Percentiles rank a stretch among this genome's conserved stretches.
Evolutionary conservation across 2,113 vertebrate genomes (phyloP).

Genomic region (Dicrurus megarhynchus): DNA sequence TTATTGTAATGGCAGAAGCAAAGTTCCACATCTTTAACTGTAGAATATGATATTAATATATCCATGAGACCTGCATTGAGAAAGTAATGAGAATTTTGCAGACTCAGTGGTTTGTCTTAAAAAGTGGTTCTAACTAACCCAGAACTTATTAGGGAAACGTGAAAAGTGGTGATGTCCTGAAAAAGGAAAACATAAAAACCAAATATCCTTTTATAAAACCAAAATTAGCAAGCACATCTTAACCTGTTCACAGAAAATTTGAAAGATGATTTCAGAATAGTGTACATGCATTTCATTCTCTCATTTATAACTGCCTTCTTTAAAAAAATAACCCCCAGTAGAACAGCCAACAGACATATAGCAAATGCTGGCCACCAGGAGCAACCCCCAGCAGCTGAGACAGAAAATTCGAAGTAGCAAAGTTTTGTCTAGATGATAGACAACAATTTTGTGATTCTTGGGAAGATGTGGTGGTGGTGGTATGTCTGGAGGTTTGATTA

Average conservation of each 20-base stretch:
- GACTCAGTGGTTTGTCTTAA: not conserved
- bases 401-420: not conserved
- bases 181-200: not conserved
- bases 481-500: not conserved
- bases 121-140: not conserved
- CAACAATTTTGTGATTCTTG: not conserved
- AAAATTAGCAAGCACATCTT: not conserved
- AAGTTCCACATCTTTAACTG: not conserved
- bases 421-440: not conserved
- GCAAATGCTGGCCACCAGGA: not conserved
- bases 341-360: not conserved
- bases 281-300: not conserved
- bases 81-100: not conserved
- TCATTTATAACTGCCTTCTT: not conserved
- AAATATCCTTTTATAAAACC: not conserved
- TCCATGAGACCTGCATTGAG: not conserved
- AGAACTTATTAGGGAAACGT: slow-evolving; percentile 1
- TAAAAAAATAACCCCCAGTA: not conserved
- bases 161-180: not conserved
- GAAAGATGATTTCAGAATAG: slow-evolving; percentile 8
- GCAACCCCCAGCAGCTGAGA: not conserved
- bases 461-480: not conserved
- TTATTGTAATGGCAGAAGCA: not conserved
- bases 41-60: not conserved
- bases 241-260: slow-evolving; percentile 44